Percentiles rank a stretch among this genome's conserved stretches.
phyloP scores from a whole-genome alignment of 2,797 vertebrate species.

The Arctocebus calabarensis region DNA sequence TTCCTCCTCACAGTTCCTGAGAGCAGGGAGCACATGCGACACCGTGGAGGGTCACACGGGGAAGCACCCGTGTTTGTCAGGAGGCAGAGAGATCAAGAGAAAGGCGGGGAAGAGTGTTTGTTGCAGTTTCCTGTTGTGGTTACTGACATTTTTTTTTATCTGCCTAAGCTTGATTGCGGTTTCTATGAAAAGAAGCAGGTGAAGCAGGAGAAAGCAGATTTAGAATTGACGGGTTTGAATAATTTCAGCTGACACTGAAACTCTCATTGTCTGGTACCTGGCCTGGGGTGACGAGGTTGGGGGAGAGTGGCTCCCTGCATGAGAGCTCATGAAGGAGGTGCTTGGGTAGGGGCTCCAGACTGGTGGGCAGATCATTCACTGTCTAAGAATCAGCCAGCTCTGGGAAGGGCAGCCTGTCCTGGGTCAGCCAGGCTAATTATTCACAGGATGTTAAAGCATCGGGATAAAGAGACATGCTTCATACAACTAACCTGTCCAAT shows the following conservation, averaged over 20 bases:
- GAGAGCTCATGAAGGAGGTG: background rate
- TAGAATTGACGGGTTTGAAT: background rate
- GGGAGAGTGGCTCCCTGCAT: background rate
- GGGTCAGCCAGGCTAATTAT: background rate
- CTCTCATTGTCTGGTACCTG: background rate
- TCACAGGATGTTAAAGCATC: background rate
- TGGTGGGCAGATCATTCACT: background rate
- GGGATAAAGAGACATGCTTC: background rate
- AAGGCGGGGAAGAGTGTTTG: background rate
- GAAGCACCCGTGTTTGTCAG: background rate
- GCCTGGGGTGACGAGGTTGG: too few species aligned
- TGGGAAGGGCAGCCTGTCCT: background rate
- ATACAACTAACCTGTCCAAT: background rate
- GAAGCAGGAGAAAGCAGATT: background rate
- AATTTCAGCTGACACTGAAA: background rate
- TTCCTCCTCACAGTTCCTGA: background rate
- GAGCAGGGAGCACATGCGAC: background rate
- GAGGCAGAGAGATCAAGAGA: background rate
- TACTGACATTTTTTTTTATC: background rate
- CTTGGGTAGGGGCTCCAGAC: background rate
- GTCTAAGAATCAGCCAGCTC: background rate
- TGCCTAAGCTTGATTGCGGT: background rate
- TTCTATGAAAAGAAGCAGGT: background rate
- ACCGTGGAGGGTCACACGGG: accelerated
- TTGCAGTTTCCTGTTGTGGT: background rate